phyloP scores from a whole-genome alignment of 2,797 vertebrate species.

The Tauraco hartlaubi region DNA sequence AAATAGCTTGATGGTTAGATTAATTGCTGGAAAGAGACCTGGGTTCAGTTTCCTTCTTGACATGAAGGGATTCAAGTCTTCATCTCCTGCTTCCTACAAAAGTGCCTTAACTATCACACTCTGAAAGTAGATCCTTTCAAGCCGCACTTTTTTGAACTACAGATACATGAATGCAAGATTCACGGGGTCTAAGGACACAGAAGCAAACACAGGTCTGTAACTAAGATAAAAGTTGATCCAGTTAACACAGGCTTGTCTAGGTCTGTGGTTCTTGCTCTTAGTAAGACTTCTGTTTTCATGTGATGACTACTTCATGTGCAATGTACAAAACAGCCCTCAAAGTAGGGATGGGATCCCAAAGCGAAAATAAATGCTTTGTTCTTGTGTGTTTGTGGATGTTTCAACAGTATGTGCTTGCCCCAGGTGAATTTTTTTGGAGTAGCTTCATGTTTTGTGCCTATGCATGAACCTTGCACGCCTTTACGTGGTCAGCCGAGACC shows the following conservation, averaged over 20 bases:
- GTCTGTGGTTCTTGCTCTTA: background rate
- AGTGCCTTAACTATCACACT: background rate
- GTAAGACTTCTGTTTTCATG: background rate
- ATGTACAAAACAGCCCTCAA: background rate
- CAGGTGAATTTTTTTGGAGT: constrained; percentile 20
- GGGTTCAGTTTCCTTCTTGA: background rate
- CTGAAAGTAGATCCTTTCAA: background rate
- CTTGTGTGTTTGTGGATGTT: background rate
- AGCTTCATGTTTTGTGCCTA: background rate
- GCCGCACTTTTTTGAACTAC: fast-evolving
- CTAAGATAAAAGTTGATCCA: background rate
- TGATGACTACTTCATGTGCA: background rate
- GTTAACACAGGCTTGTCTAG: background rate
- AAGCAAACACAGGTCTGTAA: background rate
- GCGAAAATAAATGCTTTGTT: background rate
- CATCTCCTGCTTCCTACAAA: background rate
- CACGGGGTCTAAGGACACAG: background rate
- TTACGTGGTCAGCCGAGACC: background rate
- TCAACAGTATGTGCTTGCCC: background rate
- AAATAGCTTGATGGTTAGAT: background rate
- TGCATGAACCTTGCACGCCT: background rate
- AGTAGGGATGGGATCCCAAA: background rate
- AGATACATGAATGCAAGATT: background rate
- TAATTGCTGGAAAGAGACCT: background rate
- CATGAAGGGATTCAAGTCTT: background rate